Conservation (phyloP, 2,797 vertebrate species). For the Benthosema pterotum region DNA sequence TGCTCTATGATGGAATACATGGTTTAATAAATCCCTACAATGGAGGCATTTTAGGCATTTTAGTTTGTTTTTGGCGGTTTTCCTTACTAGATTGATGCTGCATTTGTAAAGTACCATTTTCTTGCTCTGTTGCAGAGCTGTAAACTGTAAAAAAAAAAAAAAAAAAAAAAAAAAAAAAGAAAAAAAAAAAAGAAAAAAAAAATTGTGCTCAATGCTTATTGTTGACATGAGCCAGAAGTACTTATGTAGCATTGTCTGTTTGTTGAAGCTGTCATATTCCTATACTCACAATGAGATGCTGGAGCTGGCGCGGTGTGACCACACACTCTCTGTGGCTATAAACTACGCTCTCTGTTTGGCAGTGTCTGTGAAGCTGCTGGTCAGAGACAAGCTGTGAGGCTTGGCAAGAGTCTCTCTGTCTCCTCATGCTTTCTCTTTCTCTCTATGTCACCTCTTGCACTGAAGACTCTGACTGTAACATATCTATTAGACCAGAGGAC, state of each 20-base stretch:
- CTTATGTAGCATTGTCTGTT: background rate
- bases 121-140: background rate
- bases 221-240: background rate
- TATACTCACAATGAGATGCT: constrained; percentile 29
- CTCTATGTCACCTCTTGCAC: no score
- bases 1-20: no score
- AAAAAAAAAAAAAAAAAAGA: background rate
- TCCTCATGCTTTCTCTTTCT: no score
- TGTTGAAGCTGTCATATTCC: constrained; percentile 35
- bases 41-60: no score
- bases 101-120: constrained; percentile 8
- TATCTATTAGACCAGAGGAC: no score
- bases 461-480: no score
- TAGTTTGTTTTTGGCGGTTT: background rate
- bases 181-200: constrained; percentile 1
- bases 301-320: constrained; percentile 32
- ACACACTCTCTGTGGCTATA: constrained; percentile 32
- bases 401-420: no score
- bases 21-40: no score
- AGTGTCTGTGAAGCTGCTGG: constrained; percentile 41
- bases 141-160: constrained; percentile 2
- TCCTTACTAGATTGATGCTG: background rate
- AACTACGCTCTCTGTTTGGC: constrained; percentile 13
- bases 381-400: constrained; percentile 46
- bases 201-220: background rate